Evolutionary conservation across 2,888 invertebrate genomes (phyloP).

Genomic region (Mythimna albipuncta): DNA sequence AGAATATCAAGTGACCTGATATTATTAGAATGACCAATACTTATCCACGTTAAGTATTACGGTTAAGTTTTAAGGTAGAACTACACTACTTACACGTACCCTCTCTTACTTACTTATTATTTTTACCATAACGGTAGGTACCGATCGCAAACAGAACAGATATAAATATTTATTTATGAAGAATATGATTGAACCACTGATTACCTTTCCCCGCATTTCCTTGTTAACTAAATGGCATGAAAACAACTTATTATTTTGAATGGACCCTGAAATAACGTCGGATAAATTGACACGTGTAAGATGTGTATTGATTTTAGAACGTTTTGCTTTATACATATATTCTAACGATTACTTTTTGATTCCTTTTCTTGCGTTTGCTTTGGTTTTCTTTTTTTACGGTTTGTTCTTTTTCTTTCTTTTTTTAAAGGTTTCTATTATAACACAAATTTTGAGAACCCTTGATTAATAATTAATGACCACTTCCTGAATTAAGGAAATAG

Average conservation of each 20-base stretch:
- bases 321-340: background rate
- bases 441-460: background rate
- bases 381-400: too few species aligned
- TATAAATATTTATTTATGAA: background rate
- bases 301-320: too few species aligned
- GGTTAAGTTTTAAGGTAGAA: too few species aligned
- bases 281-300: conserved; percentile 26
- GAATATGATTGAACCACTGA: background rate
- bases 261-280: background rate
- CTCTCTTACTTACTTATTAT: too few species aligned
- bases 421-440: background rate
- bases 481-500: background rate
- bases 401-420: background rate
- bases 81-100: too few species aligned
- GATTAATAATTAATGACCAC: background rate
- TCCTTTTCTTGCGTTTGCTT: too few species aligned
- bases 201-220: background rate
- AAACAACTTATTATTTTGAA: conserved; percentile 10
- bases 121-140: too few species aligned
- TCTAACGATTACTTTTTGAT: too few species aligned
- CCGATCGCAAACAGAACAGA: too few species aligned
- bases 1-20: background rate
- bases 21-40: background rate
- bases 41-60: too few species aligned
- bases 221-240: background rate